These are phyloP conservation scores for Gobionotothen gibberifrons DNA, from an alignment of 2,797 vertebrate genomes.

Conservation along the genomic window DNA sequence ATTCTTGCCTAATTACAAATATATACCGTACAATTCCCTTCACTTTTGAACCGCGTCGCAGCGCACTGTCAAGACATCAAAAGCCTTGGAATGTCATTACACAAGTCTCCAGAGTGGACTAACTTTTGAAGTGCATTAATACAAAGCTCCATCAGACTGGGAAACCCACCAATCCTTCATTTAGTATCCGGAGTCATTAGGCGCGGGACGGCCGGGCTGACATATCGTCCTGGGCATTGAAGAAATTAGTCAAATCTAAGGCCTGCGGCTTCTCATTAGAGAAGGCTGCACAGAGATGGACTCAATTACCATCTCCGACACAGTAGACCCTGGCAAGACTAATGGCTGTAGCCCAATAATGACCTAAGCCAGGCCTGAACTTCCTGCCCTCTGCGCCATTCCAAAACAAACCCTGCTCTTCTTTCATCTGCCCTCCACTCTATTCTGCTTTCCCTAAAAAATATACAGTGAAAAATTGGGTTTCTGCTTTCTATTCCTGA, in stretches of 20 bases:
- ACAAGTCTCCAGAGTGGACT: constrained; percentile 37
- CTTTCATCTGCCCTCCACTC: constrained; percentile 34
- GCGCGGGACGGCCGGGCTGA: constrained; percentile 40
- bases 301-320: constrained; percentile 71
- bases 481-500: constrained; percentile 35
- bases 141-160: constrained; percentile 43
- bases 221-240: constrained; percentile 51
- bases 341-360: constrained; percentile 60
- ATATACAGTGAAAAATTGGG: constrained; percentile 33
- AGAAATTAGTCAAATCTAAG: constrained; percentile 67
- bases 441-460: constrained; percentile 29
- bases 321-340: constrained; percentile 43
- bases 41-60: constrained; percentile 19
- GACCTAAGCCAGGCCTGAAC: constrained; percentile 44
- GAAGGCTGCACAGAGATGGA: constrained; percentile 55
- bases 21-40: neutral
- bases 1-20: constrained; percentile 10
- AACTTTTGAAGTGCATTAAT: constrained; percentile 44
- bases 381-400: constrained; percentile 26
- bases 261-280: constrained; percentile 75
- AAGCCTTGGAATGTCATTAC: constrained; percentile 37
- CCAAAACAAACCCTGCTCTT: constrained; percentile 25
- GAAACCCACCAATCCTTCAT: constrained; percentile 67
- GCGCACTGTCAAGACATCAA: constrained; percentile 44
- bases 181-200: constrained; percentile 66